Evolutionary conservation across 92 coral and sea anemone species (phyloP), one percentile per base, ranked within the genome.

Genomic region (Porites cylindrica): DNA sequence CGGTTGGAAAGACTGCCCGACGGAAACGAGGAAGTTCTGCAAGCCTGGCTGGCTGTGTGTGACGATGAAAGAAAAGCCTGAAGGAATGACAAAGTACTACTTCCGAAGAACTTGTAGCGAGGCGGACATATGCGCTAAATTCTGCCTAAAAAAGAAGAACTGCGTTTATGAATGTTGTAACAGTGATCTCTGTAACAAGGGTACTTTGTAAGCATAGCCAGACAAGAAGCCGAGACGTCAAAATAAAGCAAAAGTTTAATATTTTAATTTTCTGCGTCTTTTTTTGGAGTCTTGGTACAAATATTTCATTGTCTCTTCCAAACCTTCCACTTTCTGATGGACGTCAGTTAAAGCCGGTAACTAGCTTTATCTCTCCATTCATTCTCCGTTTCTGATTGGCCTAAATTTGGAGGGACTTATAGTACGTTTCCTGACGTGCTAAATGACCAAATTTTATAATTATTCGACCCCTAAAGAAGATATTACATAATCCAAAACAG

Each of bases 31-130:
- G 26, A 2, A 14, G 11, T 56, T 87, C 14, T 91, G 94, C 51
- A 82, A 87, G 21, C 65, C 80, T 24, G 91, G 91, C 13, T 83
- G 88, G 82, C 63, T 78, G 32, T 91, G 94, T 10, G 83, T 91
- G 23, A 14, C 51, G 16, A 74, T 87, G 62, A 32, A 72, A 13
- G 94, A 91, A 78, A 79, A 32, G 51, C 85, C 89, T 8, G 66
- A 67, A 60, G 91, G 94, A 47, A 82, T 66, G 47, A 71, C 26
- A 18, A 76, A 11, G 11, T 61, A 47, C 54, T 82, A 91, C 62
- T 74, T 20, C 83, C 75, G 94, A 17, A 53, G 85, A 43, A 91
- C 94, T 0, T 91, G 94, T 73, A 85, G 88, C 21, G 89, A 83
- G 51, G 43, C 56, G 52, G 81, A 81, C 21, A 83, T 82, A n/a